A percentile compares a stretch with the other conserved stretches of the same genome.
Evolutionary conservation across 2,797 vertebrate genomes (phyloP).

Genomic region (Tapirus indicus): DNA sequence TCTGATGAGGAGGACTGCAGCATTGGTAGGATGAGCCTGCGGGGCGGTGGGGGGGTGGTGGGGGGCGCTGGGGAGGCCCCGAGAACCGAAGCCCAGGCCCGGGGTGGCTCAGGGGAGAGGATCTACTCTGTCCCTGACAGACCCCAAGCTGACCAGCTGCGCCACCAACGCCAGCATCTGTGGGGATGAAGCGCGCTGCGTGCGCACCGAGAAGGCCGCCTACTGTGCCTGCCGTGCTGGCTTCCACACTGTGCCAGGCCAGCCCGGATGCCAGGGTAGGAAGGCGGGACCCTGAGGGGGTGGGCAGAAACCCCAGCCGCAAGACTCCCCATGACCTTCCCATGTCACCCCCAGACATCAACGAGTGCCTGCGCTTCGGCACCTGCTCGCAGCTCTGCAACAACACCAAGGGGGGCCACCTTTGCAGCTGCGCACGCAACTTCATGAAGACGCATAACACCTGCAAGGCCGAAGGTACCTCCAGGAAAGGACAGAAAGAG

Average conservation of each 20-base stretch:
- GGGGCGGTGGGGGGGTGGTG: fast-evolving
- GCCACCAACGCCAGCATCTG: constrained; percentile 92
- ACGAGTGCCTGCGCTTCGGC: constrained; percentile 95
- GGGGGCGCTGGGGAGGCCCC: fast-evolving
- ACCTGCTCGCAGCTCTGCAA: constrained; percentile 97
- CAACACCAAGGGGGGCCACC: constrained; percentile 96
- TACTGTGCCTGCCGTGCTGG: constrained; percentile 96
- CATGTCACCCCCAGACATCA: constrained; percentile 91
- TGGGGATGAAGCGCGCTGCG: constrained; percentile 94
- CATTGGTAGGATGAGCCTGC: constrained; percentile 87
- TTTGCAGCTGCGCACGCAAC: constrained; percentile 96
- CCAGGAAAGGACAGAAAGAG: fast-evolving
- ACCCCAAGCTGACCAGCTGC: constrained; percentile 93
- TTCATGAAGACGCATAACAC: constrained; percentile 95
- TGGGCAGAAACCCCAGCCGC: neutral
- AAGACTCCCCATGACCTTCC: neutral
- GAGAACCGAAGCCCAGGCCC: fast-evolving
- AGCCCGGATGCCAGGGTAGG: constrained; percentile 94
- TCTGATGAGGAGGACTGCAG: constrained; percentile 95
- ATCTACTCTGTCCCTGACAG: constrained; percentile 78
- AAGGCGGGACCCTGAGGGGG: neutral
- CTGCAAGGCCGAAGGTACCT: constrained; percentile 96
- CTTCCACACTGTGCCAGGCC: constrained; percentile 92
- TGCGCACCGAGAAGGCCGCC: constrained; percentile 89
- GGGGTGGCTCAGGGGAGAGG: neutral